A percentile compares a stretch with the other conserved stretches of the same genome.
phyloP scores from a whole-genome alignment of 2,113 vertebrate species.

The Saiga tatarica region DNA sequence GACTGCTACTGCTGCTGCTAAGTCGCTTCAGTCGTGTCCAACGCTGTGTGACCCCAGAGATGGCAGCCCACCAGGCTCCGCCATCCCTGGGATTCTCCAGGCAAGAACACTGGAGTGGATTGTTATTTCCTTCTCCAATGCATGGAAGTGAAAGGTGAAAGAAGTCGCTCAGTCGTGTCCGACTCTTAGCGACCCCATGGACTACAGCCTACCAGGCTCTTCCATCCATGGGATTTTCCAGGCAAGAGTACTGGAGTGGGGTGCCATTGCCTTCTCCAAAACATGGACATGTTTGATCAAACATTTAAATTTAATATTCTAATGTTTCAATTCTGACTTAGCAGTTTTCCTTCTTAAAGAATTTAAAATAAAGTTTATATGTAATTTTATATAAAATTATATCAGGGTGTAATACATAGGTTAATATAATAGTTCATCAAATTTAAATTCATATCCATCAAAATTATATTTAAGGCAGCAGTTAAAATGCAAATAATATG shows the following conservation, averaged over 20 bases:
- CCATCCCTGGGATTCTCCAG: too few relatives aligned
- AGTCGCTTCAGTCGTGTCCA: too few relatives aligned
- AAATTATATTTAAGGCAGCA: background rate
- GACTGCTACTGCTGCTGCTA: background rate
- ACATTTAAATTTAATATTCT: background rate
- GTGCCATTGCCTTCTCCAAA: background rate
- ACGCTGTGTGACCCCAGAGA: too few relatives aligned
- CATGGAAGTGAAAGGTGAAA: too few relatives aligned
- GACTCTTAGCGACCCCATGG: too few relatives aligned
- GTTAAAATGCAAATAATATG: background rate
- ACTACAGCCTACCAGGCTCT: too few relatives aligned
- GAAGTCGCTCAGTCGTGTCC: too few relatives aligned
- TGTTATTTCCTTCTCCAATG: too few relatives aligned
- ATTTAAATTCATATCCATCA: background rate
- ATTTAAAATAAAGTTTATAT: background rate
- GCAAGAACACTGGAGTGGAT: too few relatives aligned
- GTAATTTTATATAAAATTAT: background rate
- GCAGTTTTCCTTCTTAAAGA: background rate
- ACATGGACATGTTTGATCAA: background rate
- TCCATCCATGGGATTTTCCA: too few relatives aligned
- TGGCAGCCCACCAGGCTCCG: too few relatives aligned
- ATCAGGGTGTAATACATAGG: background rate
- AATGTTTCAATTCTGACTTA: background rate
- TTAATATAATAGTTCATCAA: background rate
- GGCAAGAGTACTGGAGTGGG: too few relatives aligned